phyloP scores from a whole-genome alignment of 2,888 invertebrate genomes.

The Aspidiotus destructor region DNA sequence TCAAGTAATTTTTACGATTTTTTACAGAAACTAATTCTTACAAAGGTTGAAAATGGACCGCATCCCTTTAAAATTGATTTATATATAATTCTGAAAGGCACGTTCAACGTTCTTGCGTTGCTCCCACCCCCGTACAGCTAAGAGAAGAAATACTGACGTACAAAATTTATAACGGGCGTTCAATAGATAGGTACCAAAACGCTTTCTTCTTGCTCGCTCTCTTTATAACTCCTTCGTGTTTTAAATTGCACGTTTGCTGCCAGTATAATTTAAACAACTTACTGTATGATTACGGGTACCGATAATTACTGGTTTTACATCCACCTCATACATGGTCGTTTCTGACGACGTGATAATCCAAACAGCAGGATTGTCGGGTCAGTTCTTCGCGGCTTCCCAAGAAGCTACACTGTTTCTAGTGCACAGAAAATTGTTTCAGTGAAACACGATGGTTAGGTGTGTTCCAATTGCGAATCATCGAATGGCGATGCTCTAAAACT shows the following conservation, averaged over 20 bases:
- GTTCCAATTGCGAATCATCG: no score
- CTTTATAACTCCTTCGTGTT: slow-evolving; percentile 27
- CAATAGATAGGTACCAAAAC: slow-evolving; percentile 31
- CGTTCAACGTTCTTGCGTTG: no score
- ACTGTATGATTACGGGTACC: slow-evolving; percentile 29
- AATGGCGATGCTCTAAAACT: neutral
- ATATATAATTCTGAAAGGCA: no score
- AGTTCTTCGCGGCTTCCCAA: slow-evolving; percentile 32
- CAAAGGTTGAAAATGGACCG: no score
- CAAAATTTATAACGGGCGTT: slow-evolving; percentile 31
- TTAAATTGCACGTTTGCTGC: slow-evolving; percentile 32
- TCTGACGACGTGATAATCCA: slow-evolving; percentile 32
- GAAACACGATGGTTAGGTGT: no score
- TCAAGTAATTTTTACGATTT: no score
- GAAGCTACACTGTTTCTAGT: slow-evolving; percentile 24
- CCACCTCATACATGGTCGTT: slow-evolving; percentile 29
- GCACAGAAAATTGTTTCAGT: neutral
- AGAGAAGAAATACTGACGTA: no score
- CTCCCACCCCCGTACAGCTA: no score
- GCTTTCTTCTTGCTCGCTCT: slow-evolving; percentile 30
- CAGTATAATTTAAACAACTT: slow-evolving; percentile 28
- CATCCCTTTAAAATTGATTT: no score
- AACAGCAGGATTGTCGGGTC: slow-evolving; percentile 30
- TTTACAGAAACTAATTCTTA: no score
- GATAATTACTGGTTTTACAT: slow-evolving; percentile 27